Evolutionary conservation across 2,797 vertebrate species (phyloP).

Genomic region (Schizothorax lantsangensis): DNA sequence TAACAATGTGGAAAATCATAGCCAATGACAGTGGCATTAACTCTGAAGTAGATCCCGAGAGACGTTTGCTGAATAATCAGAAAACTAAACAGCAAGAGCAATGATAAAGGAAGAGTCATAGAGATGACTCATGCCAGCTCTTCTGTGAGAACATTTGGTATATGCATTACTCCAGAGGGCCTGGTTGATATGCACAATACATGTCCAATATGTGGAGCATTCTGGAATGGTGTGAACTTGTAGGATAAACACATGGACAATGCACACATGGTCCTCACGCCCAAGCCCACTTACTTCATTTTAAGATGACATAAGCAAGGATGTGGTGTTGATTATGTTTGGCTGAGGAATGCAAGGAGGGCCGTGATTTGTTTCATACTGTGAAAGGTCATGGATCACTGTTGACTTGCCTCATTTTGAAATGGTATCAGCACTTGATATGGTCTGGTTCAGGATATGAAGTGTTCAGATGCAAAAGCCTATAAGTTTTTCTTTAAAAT

Average conservation of each 20-base stretch:
- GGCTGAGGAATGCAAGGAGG: constrained; percentile 41
- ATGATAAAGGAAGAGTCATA: not conserved
- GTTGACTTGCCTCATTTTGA: constrained; percentile 44
- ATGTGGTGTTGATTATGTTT: constrained; percentile 30
- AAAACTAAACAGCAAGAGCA: not conserved
- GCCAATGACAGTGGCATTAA: not conserved
- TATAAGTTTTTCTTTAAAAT: no score
- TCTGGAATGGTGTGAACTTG: not conserved
- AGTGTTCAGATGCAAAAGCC: no score
- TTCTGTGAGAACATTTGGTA: constrained; percentile 53
- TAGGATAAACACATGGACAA: constrained; percentile 37
- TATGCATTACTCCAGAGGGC: constrained; percentile 44
- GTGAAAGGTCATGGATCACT: not conserved
- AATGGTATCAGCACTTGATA: not conserved
- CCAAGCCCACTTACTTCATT: constrained; percentile 48
- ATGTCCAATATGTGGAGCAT: constrained; percentile 53
- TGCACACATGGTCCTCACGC: constrained; percentile 57
- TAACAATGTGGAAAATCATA: constrained; percentile 38
- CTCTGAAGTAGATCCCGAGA: not conserved
- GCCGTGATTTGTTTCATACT: constrained; percentile 48
- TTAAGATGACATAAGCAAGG: constrained; percentile 45
- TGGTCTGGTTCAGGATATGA: not conserved
- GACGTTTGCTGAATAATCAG: not conserved
- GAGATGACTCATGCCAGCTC: not conserved
- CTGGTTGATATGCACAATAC: constrained; percentile 55